Evolutionary conservation across 2,888 invertebrate species (phyloP).

Genomic region (Aleiodes testaceus): DNA sequence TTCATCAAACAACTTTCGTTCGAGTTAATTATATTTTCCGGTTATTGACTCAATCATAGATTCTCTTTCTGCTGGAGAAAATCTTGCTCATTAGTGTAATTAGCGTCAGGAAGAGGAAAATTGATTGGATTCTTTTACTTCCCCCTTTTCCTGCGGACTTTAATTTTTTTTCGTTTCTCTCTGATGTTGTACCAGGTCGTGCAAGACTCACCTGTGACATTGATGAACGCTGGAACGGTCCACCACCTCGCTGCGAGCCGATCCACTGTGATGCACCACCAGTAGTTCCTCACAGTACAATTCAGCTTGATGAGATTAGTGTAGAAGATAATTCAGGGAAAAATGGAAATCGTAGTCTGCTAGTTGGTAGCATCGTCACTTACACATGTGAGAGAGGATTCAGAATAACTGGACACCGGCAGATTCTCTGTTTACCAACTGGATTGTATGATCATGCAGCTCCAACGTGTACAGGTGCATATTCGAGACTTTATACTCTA

Average conservation of each 20-base stretch:
- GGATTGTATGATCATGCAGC: conserved; percentile 87
- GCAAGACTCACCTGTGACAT: conserved; percentile 91
- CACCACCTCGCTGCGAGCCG: conserved; percentile 88
- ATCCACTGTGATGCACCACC: conserved; percentile 67
- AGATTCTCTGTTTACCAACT: conserved; percentile 81
- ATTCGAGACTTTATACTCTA: no score
- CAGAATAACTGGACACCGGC: conserved; percentile 79
- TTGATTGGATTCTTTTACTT: neutral
- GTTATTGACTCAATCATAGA: no score
- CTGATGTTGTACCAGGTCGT: conserved; percentile 73
- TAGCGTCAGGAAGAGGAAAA: no score
- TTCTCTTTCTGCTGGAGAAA: no score
- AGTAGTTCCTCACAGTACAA: conserved; percentile 60
- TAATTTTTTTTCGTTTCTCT: conserved; percentile 55
- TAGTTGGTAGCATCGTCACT: conserved; percentile 83
- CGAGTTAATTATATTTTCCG: no score
- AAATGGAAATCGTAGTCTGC: conserved; percentile 63
- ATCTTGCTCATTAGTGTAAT: no score
- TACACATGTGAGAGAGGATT: conserved; percentile 84
- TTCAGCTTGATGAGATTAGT: conserved; percentile 65
- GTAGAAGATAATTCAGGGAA: conserved; percentile 50
- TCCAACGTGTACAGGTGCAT: conserved; percentile 83
- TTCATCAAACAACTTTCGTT: no score
- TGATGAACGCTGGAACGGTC: conserved; percentile 95
- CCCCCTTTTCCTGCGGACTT: conserved; percentile 7